Conservation (phyloP, 2,113 vertebrate genomes). For the Malurus cyaneus region DNA sequence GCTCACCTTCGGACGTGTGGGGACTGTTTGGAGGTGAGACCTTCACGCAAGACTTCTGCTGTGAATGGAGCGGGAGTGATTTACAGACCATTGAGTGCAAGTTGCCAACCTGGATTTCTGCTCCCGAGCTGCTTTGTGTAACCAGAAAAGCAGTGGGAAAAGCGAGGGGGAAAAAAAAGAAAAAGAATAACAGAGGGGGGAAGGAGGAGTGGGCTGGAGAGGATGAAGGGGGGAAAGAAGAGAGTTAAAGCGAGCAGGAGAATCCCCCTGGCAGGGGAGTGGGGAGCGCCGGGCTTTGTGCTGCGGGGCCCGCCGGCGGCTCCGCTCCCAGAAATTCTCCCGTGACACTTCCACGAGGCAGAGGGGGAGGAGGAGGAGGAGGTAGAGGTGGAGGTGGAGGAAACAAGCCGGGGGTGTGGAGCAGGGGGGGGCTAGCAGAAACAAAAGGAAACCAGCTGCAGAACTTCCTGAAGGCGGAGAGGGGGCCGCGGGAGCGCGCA, state of each 20-base stretch:
- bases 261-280: background rate
- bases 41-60: background rate
- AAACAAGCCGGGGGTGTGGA: constrained; percentile 50
- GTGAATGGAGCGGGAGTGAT: background rate
- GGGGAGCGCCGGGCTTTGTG: constrained; percentile 63
- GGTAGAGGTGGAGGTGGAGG: constrained; percentile 71
- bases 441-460: constrained; percentile 73
- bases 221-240: background rate
- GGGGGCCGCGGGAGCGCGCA: constrained; percentile 14
- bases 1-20: fast-evolving
- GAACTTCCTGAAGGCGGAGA: constrained; percentile 51
- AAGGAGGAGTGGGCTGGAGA: background rate
- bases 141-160: background rate
- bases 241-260: background rate
- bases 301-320: constrained; percentile 58
- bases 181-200: background rate
- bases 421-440: constrained; percentile 50
- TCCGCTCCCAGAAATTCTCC: constrained; percentile 43
- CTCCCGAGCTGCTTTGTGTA: background rate
- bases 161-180: background rate
- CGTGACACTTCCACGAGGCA: constrained; percentile 79
- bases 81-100: background rate
- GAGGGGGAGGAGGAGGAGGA: constrained; percentile 68
- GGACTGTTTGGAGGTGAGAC: background rate
- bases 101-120: background rate